Percentiles rank a stretch among this genome's conserved stretches.
phyloP scores from a whole-genome alignment of 2,113 vertebrate species.

The Grus americana region DNA sequence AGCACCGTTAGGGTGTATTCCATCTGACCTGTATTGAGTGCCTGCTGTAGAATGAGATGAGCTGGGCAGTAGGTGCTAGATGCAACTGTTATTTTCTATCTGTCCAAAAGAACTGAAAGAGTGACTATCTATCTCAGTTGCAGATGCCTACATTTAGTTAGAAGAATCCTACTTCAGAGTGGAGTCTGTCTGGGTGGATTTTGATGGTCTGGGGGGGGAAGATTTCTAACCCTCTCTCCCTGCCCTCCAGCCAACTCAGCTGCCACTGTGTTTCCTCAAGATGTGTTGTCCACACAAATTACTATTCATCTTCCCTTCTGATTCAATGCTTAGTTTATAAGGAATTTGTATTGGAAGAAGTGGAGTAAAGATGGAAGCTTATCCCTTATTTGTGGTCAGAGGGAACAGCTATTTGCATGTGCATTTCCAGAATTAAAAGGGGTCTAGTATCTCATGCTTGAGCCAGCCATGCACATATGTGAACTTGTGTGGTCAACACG shows the following conservation, averaged over 20 bases:
- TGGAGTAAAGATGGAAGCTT: not conserved
- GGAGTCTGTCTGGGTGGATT: not conserved
- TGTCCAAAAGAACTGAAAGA: not conserved
- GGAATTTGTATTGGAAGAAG: not conserved
- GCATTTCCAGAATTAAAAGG: not conserved
- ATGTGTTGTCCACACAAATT: not conserved
- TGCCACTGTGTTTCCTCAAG: not conserved
- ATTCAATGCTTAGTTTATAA: not conserved
- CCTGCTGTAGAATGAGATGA: not conserved
- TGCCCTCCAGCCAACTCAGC: not conserved
- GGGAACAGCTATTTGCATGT: not conserved
- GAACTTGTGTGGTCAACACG: not conserved
- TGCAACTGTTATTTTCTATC: fast-evolving
- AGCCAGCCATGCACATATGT: not conserved
- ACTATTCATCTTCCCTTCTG: not conserved
- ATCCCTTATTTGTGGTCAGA: not conserved
- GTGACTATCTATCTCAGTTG: not conserved
- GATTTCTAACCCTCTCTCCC: not conserved
- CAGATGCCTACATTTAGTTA: not conserved
- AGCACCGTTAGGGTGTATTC: not conserved
- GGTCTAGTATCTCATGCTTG: not conserved
- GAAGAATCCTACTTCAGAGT: not conserved
- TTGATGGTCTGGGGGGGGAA: not conserved
- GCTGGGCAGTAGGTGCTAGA: not conserved
- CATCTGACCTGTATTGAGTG: not conserved